Conservation (phyloP, 2,888 invertebrate species). For the Abrostola triplasia region DNA sequence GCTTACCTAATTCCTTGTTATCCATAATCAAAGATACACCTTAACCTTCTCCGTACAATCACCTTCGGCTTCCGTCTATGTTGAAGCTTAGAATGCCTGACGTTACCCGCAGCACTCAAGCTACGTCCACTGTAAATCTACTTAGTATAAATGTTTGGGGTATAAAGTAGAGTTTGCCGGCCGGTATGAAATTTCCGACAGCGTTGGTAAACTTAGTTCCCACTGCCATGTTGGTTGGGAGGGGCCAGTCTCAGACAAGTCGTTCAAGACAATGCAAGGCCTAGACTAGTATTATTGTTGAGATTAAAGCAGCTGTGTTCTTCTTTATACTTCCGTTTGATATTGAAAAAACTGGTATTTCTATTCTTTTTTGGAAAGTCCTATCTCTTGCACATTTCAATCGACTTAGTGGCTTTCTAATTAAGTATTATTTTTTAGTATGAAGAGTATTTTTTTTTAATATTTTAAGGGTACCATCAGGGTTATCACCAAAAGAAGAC, state of each 20-base stretch:
- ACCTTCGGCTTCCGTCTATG: constrained; percentile 5
- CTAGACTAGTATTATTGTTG: constrained; percentile 60
- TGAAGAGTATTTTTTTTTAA: no score
- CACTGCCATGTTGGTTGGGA: constrained; percentile 65
- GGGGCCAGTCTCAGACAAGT: constrained; percentile 59
- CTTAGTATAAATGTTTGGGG: constrained; percentile 66
- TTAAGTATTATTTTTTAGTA: no score
- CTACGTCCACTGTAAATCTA: constrained; percentile 57
- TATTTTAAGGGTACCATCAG: no score
- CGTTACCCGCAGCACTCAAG: constrained; percentile 29
- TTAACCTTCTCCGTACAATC: background rate
- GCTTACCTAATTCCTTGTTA: no score
- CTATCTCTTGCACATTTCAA: background rate
- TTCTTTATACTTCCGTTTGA: constrained; percentile 11
- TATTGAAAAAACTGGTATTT: constrained; percentile 6
- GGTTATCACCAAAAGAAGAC: no score
- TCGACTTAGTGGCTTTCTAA: background rate
- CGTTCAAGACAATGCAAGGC: constrained; percentile 69
- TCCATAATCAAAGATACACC: no score
- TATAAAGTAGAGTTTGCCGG: constrained; percentile 62
- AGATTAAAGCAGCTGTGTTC: constrained; percentile 42
- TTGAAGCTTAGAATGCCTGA: constrained; percentile 28
- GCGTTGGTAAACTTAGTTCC: constrained; percentile 73
- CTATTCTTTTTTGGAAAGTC: background rate
- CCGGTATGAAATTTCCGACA: constrained; percentile 79